Base-by-base conservation (phyloP, 2,888 invertebrate species). In the Epiblema foenella region DNA sequence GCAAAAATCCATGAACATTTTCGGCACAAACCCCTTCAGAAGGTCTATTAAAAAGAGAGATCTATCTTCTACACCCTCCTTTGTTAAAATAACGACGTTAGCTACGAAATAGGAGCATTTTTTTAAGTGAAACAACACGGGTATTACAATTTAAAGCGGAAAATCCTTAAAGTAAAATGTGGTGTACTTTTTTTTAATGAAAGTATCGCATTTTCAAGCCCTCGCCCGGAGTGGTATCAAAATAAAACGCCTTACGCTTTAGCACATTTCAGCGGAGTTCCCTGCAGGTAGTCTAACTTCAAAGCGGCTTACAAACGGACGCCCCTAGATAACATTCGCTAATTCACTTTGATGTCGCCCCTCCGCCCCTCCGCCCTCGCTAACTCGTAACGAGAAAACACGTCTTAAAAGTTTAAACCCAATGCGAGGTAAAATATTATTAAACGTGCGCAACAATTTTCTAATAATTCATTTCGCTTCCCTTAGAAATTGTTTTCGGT, bases 311-410 rank as follows among this genome's bases (percentile, higher is more conserved):
- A 91, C 90, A 89, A 89, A 85, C 90, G 90, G 90, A 91, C 91
- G 89, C 93, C 91, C 91, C 89, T 87, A 91, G 91, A 92, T 91
- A 93, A 92, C 92, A 91, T 90, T 91, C 89, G 90, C 88, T 93
- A 93, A 93, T 93, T 93, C 91, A 88, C 93, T 93, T 93, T 93
- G 92, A 93, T 92, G 90, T 92, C 84, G 81, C 85, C 88, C 89
- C 85, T 82, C 83, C 7, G 11, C 60, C 77, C 79, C 77, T 83
- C 81, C 46, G 7, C 73, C 73, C 77, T 74, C 74, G 73, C 69
- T 73, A 78, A 79, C 79, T 80, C 81, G 85, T 90, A 89, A 90
- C 89, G 89, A 91, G 90, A 89, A 91, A 90, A 91, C 85, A 85
- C 85, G 87, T 87, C 90, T 89, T 89, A 88, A 89, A 90, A 90